phyloP scores from a whole-genome alignment of 2,888 invertebrate genomes.

The Drepana falcataria region DNA sequence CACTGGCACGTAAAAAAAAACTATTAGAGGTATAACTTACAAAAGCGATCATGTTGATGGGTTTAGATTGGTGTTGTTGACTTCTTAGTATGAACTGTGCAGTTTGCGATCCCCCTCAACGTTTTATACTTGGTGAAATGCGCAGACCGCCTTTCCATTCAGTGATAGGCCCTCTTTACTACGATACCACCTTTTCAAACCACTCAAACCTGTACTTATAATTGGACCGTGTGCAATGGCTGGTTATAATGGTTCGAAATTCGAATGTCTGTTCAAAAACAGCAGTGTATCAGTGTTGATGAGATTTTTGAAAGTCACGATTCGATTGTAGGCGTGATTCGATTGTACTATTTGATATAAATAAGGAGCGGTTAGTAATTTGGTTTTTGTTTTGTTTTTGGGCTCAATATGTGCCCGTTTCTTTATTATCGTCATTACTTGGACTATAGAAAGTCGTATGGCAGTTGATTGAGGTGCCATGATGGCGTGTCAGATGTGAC shows the following conservation, averaged over 20 bases:
- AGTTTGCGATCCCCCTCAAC: conserved; percentile 45
- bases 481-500: conserved; percentile 1
- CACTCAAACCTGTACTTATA: not conserved
- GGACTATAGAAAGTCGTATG: conserved; percentile 35
- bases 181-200: conserved; percentile 11
- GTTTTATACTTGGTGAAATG: conserved; percentile 77
- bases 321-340: conserved; percentile 17
- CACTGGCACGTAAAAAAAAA: conserved; percentile 9
- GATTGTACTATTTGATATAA: conserved; percentile 42
- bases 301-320: not conserved
- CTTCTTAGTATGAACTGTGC: conserved; percentile 64
- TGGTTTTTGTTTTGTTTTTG: conserved; percentile 41
- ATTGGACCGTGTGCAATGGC: not conserved
- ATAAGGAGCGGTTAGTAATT: conserved; percentile 23
- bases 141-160: conserved; percentile 65
- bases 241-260: not conserved
- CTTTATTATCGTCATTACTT: conserved; percentile 31
- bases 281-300: not conserved
- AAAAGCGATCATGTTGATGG: conserved; percentile 72
- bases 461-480: conserved; percentile 7
- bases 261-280: not conserved
- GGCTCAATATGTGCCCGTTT: conserved; percentile 36
- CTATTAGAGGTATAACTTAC: conserved; percentile 48
- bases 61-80: conserved; percentile 55
- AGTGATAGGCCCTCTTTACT: conserved; percentile 57